Evolutionary conservation across 2,888 invertebrate species (phyloP), one percentile per base, ranked within the genome.

Genomic region (Tricholauxania praeusta): DNA sequence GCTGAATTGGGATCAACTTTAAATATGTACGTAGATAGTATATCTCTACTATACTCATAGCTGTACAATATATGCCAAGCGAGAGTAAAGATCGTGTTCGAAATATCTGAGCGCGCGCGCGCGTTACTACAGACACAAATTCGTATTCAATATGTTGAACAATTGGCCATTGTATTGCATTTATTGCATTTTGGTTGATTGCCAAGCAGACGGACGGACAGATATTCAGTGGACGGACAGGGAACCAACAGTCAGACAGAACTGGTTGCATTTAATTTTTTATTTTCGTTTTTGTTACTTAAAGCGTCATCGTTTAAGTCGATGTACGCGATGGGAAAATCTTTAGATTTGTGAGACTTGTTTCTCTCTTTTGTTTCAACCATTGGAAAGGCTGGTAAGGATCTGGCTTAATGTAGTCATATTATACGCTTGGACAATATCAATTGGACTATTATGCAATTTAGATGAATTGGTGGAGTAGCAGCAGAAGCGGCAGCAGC

Each of bases 351-450:
- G 32, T n/a, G 55, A 19, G 12, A n/a, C 14, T 22, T 55, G n/a
- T 55, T 28, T 65, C 28, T 6, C 55, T 71, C 72, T 72, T 71
- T 70, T 72, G 72, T 72, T 70, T 17, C 39, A 52, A 12, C 52
- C 7, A 10, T 62, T 22, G 55, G 32, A 68, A 68, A 65, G 32
- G 52, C 68, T 53, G 15, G 17, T 51, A 47, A 52, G 48, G 59
- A 51, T 39, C 53, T 71, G 32, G 57, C 64, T 67, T 72, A 74
- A 74, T 72, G 75, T 72, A 72, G 75, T 72, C 75, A 75, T 77
- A 79, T 79, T 78, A 77, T 76, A 74, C 77, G 76, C 74, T 74
- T 74, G 76, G 76, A 77, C 77, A 76, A 78, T 79, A 77, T 77
- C 76, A 77, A 78, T 76, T 76, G 73, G 74, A 15, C 57, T 49